Evolutionary conservation across 35 echinoderm and acorn worm species (phyloP), one percentile per base, ranked within the genome.

Genomic region (Apostichopus californicus): DNA sequence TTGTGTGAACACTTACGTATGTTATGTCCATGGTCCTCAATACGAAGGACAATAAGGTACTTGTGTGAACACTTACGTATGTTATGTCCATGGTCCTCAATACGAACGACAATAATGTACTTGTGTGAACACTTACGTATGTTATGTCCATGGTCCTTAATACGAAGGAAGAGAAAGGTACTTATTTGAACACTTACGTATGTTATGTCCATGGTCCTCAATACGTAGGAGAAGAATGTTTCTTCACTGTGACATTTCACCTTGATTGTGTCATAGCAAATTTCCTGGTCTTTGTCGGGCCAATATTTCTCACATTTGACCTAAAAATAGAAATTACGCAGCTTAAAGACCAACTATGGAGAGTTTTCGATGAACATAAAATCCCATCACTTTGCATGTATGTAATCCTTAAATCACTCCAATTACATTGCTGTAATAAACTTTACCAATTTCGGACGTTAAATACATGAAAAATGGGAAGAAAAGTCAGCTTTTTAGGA

Each of bases 271-370:
- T 23, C 81, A 58, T 85, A 85, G 0, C 15, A 20, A 85, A 85
- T 85, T 15, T 85, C 81, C 21, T 25, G 28, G 5, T 59, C 81
- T 4, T 20, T 7, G 15, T 85, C 81, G 8, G 81, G 81, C 81
- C 81, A 85, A 17, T 85, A 85, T 21, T 85, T 85, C 58, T 85
- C 81, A 85, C 81, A 85, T 85, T 85, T 85, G 3, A 85, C 81
- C 81, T 85, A 58, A 8, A 85, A 22, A 58, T 18, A 85, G 58
- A 59, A 59, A 73, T 73, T 12, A 60, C 58, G 58, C 6, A 34
- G 1, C 28, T 34, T 34, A 34, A 34, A 34, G 28, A 34, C 28
- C 28, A 34, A 34, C 28, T 34, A 34, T 34, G 28, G 28, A 34
- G 28, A 34, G 0, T 34, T 34, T 34, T 34, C 28, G 28, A 34